A percentile compares a stretch with the other conserved stretches of the same genome.
phyloP scores from a whole-genome alignment of 2,888 invertebrate species.

The Sphecodes monilicornis region DNA sequence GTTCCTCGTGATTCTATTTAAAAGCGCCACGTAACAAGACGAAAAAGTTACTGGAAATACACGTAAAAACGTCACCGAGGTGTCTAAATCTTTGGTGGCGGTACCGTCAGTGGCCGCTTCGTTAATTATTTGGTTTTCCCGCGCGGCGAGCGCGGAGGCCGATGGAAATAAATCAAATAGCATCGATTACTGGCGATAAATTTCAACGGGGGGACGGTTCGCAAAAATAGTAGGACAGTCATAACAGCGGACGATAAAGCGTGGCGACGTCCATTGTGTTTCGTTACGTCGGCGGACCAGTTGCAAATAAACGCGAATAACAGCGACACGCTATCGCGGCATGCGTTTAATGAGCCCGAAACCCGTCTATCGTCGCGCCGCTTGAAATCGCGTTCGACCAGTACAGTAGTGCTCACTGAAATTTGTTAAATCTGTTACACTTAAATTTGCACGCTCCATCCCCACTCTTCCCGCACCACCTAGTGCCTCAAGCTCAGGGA shows the following conservation, averaged over 20 bases:
- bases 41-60: neutral
- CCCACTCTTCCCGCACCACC: neutral
- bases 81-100: neutral
- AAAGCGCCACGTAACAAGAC: neutral
- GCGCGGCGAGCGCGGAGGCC: neutral
- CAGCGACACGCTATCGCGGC: constrained; percentile 40
- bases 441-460: neutral
- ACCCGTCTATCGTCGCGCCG: constrained; percentile 30
- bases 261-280: constrained; percentile 33
- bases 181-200: constrained; percentile 33
- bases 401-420: neutral
- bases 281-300: constrained; percentile 26
- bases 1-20: neutral
- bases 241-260: constrained; percentile 38
- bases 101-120: neutral
- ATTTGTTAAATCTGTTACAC: neutral
- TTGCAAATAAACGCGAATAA: constrained; percentile 49
- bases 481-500: neutral
- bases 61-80: neutral
- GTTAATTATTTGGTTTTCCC: constrained; percentile 19
- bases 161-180: constrained; percentile 18
- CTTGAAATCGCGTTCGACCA: constrained; percentile 39
- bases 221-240: constrained; percentile 19
- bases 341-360: constrained; percentile 54
- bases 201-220: constrained; percentile 10